Percentiles rank a stretch among this genome's conserved stretches.
Evolutionary conservation across 2,797 vertebrate species (phyloP).

Genomic region (Malurus leucopterus): DNA sequence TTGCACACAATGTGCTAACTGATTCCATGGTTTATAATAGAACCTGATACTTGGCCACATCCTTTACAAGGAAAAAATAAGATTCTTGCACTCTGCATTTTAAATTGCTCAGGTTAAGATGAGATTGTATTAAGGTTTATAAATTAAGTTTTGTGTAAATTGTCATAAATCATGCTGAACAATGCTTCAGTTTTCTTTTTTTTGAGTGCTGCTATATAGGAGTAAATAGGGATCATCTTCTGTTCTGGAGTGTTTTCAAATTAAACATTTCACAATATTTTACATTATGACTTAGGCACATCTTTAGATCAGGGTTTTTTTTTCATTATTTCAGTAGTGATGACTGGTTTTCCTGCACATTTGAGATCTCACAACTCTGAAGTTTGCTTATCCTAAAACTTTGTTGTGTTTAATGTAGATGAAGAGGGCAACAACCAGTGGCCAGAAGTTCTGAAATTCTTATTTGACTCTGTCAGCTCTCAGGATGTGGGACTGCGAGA

Average conservation of each 20-base stretch:
- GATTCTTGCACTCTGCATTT: neutral
- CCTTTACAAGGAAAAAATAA: neutral
- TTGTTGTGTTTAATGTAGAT: conserved; percentile 70
- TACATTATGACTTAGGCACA: neutral
- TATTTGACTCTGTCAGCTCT: conserved; percentile 96
- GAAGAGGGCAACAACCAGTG: conserved; percentile 97
- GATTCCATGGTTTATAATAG: neutral
- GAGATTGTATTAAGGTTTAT: neutral
- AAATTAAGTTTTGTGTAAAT: neutral
- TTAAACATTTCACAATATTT: neutral
- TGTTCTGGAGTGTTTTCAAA: neutral
- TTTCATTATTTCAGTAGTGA: neutral
- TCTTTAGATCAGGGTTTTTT: neutral
- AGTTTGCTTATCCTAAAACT: neutral
- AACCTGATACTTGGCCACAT: neutral
- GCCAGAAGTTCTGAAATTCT: conserved; percentile 95
- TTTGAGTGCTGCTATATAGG: neutral
- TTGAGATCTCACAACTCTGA: neutral
- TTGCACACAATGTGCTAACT: neutral
- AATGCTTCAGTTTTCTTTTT: neutral
- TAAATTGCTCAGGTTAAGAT: neutral
- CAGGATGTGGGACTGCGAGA: conserved; percentile 87
- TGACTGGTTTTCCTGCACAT: neutral
- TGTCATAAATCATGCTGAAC: neutral
- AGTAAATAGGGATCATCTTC: neutral